Base-by-base conservation (phyloP, 2,797 vertebrate genomes). In the Molossus molossus region DNA sequence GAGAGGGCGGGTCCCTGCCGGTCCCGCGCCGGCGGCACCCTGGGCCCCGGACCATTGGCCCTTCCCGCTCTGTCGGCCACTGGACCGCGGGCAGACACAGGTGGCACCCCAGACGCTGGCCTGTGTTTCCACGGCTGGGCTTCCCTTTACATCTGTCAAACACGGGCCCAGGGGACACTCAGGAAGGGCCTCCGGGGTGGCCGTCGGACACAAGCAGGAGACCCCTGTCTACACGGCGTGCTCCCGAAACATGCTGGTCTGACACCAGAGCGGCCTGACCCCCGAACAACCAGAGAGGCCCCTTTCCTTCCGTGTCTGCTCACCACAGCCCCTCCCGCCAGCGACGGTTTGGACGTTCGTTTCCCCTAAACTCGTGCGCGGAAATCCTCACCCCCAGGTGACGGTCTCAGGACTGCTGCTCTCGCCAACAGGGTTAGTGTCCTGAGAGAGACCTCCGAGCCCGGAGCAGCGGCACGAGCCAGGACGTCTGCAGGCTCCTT, bases 101-200 rank as follows among this genome's bases (percentile, higher is more conserved):
- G 9, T 6, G 8, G 25, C 1, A 5, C 27, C 2, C 25, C 53
- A 10, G 25, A 20, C 14, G 6, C 9, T 50, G 64, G 75, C 4
- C 5, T n/a, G 23, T 62, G 12, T 55, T n/a, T 40, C 57, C 5
- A n/a, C 0, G 3, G 4, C 4, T 58, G 25, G 3, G 13, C 23
- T 73, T 50, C 14, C 37, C 27, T 60, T 37, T 1, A 57, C 60
- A 69, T 25, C 21, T 9, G 6, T 50, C 21, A 27, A 13, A 9
- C 10, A 5, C 1, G 6, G 27, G 33, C 23, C n/a, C 29, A 29
- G 60, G 18, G 13, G 20, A 29, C 21, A 6, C 40, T 45, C 6
- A 0, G 0, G 45, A 14, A 14, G 10, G 27, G 37, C 14, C 8
- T 37, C 1, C 5, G 2, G 8, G 0, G 17, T n/a, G 20, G 3